Conservation (phyloP, 2,113 vertebrate species). For the Podarcis cretensis region DNA sequence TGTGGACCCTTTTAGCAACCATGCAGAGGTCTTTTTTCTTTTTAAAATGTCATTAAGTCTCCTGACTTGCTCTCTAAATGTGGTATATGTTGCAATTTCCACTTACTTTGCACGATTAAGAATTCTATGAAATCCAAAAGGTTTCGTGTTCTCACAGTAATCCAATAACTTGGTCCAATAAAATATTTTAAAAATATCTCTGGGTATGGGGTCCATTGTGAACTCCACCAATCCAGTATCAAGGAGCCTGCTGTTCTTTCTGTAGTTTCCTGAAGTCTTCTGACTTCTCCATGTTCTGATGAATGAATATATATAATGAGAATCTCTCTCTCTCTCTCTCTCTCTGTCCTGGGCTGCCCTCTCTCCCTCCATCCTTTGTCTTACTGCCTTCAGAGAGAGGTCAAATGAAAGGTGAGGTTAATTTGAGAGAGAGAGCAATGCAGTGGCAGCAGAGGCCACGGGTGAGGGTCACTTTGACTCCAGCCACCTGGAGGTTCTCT, state of each 20-base stretch:
- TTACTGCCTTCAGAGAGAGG: not conserved
- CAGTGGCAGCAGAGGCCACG: not conserved
- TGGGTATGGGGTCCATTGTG: too few species aligned
- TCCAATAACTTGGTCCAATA: not conserved
- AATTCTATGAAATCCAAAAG: not conserved
- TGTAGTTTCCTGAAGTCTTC: not conserved
- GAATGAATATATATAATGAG: not conserved
- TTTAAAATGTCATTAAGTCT: not conserved
- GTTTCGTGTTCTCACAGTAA: not conserved
- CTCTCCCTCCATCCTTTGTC: not conserved
- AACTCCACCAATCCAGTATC: not conserved
- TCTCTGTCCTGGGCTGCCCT: not conserved
- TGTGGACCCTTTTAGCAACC: not conserved
- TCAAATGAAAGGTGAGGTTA: not conserved
- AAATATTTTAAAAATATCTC: not conserved
- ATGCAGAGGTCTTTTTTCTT: not conserved
- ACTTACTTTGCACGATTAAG: not conserved
- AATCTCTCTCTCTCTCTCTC: not conserved
- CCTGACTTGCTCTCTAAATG: not conserved
- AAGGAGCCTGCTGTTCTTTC: not conserved
- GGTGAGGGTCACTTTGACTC: rapidly evolving
- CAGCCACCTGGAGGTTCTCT: not conserved
- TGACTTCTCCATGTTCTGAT: not conserved
- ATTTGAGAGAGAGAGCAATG: not conserved
- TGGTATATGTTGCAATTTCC: not conserved